These are phyloP conservation scores for Notamacropus eugenii DNA, from an alignment of 2,797 vertebrate species.

Conservation along the genomic window DNA sequence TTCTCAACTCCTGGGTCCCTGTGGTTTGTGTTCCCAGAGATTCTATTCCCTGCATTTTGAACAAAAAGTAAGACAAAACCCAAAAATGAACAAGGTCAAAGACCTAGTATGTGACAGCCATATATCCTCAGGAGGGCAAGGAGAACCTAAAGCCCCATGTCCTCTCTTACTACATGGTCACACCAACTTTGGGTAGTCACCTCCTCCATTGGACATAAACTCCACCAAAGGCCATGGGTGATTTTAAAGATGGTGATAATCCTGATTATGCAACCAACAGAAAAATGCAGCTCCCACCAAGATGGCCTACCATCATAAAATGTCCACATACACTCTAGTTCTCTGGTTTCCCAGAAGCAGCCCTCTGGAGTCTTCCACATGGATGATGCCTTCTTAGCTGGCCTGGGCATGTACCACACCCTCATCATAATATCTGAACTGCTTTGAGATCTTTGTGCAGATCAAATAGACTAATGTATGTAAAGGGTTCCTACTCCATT, in stretches of 20 bases:
- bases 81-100: background rate
- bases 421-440: background rate
- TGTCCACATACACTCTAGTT: background rate
- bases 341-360: background rate
- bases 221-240: background rate
- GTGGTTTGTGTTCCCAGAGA: background rate
- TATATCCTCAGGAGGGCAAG: background rate
- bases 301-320: background rate
- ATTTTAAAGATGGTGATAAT: background rate
- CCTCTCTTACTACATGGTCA: background rate
- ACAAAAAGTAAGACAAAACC: background rate
- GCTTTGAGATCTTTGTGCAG: background rate
- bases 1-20: background rate
- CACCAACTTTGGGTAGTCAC: background rate
- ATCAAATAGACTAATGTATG: background rate
- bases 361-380: background rate
- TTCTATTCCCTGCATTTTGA: background rate
- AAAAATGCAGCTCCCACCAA: background rate
- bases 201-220: background rate
- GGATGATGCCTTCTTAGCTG: background rate
- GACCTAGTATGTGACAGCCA: background rate
- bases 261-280: background rate
- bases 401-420: background rate
- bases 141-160: background rate
- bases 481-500: background rate